Evolutionary conservation across 2,888 invertebrate species (phyloP).

Genomic region (Aleiodes leptofemur): DNA sequence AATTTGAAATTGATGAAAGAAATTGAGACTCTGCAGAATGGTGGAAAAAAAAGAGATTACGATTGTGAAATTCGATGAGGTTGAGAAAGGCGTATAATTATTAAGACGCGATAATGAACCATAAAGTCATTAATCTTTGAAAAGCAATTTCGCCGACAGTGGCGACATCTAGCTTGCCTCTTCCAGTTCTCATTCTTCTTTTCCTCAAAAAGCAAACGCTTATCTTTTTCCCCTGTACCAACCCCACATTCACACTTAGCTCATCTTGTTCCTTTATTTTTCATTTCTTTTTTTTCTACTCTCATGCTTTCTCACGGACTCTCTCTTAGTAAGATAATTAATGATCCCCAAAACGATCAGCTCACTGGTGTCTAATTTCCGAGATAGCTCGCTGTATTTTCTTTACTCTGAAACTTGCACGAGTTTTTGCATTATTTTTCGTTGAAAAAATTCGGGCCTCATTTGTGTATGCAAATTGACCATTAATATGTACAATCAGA

Average conservation of each 20-base stretch:
- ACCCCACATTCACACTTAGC: slow-evolving; percentile 57
- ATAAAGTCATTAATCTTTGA: slow-evolving; percentile 68
- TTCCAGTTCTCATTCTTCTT: slow-evolving; percentile 49
- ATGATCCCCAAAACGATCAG: slow-evolving; percentile 71
- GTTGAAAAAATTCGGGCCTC: background rate
- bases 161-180: slow-evolving; percentile 67
- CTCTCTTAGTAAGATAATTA: slow-evolving; percentile 65
- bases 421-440: background rate
- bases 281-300: slow-evolving; percentile 25
- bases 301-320: slow-evolving; percentile 35
- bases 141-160: slow-evolving; percentile 70
- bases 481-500: too few species aligned
- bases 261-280: slow-evolving; percentile 54
- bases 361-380: slow-evolving; percentile 70
- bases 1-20: slow-evolving; percentile 20
- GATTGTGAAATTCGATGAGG: slow-evolving; percentile 30
- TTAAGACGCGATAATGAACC: slow-evolving; percentile 68
- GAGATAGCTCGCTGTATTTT: slow-evolving; percentile 60
- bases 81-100: slow-evolving; percentile 51
- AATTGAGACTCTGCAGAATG: background rate
- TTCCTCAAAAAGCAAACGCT: slow-evolving; percentile 45
- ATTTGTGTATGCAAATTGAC: slow-evolving; percentile 1
- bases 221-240: slow-evolving; percentile 51
- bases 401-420: slow-evolving; percentile 21
- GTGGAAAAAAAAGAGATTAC: background rate